Conservation (phyloP, 2,797 vertebrate genomes). For the Stomatorhinus walkeri region DNA sequence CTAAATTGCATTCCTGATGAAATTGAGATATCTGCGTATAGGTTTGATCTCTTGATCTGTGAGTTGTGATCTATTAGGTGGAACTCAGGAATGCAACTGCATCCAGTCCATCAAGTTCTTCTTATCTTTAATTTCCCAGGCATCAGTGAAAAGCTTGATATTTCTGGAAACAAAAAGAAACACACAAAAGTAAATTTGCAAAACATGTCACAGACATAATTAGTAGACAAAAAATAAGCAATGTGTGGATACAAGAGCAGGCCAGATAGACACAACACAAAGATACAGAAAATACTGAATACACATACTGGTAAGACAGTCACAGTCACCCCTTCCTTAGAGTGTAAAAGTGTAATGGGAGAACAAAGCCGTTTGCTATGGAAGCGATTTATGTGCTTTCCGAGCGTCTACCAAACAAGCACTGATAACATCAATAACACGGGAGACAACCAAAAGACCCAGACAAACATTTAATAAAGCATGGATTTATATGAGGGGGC, state of each 20-base stretch:
- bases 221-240: neutral
- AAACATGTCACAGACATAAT: neutral
- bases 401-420: neutral
- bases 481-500: conserved; percentile 37
- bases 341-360: neutral
- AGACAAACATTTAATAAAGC: conserved; percentile 55
- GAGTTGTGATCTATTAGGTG: neutral
- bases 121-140: conserved; percentile 55
- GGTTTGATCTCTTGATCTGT: neutral
- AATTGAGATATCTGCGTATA: neutral
- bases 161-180: conserved; percentile 44
- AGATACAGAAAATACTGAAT: neutral
- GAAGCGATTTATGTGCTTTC: neutral
- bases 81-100: conserved; percentile 41
- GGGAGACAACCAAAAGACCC: conserved; percentile 28
- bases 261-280: neutral
- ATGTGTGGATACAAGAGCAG: neutral
- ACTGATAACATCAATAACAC: conserved; percentile 8
- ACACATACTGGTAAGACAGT: neutral
- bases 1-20: neutral
- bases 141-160: conserved; percentile 48
- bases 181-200: neutral
- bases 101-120: conserved; percentile 53
- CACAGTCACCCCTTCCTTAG: neutral
- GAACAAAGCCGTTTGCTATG: neutral